Evolutionary conservation across 2,888 invertebrate genomes (phyloP).

Genomic region (Andrena chrysosceles): DNA sequence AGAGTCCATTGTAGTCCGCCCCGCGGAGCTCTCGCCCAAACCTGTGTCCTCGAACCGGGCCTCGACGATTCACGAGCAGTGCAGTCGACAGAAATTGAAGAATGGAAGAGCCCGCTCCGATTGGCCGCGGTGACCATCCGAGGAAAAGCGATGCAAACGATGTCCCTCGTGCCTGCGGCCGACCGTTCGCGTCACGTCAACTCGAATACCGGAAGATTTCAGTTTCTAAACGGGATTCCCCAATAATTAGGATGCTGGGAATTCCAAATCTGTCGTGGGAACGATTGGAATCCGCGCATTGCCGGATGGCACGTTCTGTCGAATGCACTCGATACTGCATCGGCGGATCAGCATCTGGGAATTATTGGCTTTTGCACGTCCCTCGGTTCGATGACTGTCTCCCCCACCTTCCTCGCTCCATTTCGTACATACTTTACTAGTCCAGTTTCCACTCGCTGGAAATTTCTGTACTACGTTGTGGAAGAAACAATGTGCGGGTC

Average conservation of each 20-base stretch:
- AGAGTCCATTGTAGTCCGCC: constrained; percentile 11
- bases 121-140: constrained; percentile 3
- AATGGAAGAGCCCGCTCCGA: constrained; percentile 9
- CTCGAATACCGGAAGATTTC: constrained; percentile 18
- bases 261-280: constrained; percentile 33
- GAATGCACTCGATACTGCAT: not conserved
- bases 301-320: constrained; percentile 6
- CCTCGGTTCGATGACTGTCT: not conserved
- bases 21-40: not conserved
- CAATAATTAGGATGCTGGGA: constrained; percentile 43
- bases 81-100: constrained; percentile 19
- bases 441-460: not conserved
- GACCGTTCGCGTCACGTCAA: constrained; percentile 8
- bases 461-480: no score
- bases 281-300: constrained; percentile 28
- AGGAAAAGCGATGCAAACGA: constrained; percentile 25
- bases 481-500: no score
- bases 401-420: not conserved
- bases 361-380: not conserved
- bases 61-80: constrained; percentile 2
- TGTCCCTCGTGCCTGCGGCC: constrained; percentile 1
- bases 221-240: constrained; percentile 26
- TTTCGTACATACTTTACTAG: not conserved
- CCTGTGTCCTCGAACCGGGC: not conserved
- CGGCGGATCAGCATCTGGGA: not conserved